Conservation (phyloP, 2,113 vertebrate genomes). For the Antennarius striatus region DNA sequence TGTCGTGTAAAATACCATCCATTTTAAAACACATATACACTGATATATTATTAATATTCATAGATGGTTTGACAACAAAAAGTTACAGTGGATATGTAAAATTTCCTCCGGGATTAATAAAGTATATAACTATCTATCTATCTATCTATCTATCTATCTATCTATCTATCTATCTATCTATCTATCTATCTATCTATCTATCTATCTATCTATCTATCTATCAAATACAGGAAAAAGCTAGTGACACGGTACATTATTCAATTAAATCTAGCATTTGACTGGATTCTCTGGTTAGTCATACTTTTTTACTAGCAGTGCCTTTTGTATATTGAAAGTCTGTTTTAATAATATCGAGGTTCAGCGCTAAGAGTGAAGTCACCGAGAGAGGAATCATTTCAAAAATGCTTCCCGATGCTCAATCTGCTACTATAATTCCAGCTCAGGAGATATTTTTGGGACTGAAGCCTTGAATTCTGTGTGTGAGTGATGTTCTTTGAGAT, state of each 20-base stretch:
- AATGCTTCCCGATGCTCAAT: constrained; percentile 68
- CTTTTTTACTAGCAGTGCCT: constrained; percentile 51
- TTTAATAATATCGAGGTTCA: constrained; percentile 43
- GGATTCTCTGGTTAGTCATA: constrained; percentile 31
- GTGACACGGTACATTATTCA: not conserved
- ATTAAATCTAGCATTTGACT: constrained; percentile 31
- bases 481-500: constrained; percentile 16
- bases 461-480: constrained; percentile 19
- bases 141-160: too few relatives aligned
- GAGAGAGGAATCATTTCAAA: constrained; percentile 47
- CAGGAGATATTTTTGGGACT: constrained; percentile 27
- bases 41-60: too few relatives aligned
- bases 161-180: too few relatives aligned
- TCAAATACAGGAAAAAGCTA: too few relatives aligned
- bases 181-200: too few relatives aligned
- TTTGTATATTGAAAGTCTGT: constrained; percentile 34
- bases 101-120: too few relatives aligned
- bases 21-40: too few relatives aligned
- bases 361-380: constrained; percentile 62
- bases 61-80: too few relatives aligned
- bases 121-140: too few relatives aligned
- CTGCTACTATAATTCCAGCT: constrained; percentile 69
- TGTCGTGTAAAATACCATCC: too few relatives aligned
- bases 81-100: too few relatives aligned
- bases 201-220: too few relatives aligned